Conservation (phyloP, 92 coral and sea anemone species). For the Chrysogorgia sp. region DNA sequence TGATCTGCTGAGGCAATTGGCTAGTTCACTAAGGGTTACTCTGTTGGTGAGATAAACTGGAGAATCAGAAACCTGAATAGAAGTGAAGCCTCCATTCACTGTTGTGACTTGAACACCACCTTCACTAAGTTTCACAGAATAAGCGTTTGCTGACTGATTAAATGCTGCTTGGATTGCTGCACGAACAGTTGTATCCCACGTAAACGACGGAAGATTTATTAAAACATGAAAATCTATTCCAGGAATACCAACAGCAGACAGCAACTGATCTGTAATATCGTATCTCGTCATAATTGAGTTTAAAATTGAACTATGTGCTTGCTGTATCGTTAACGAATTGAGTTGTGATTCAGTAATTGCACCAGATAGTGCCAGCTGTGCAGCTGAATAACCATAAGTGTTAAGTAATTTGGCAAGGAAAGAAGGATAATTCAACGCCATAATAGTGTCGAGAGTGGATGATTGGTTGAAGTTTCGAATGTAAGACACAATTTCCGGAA, state of each 20-base stretch:
- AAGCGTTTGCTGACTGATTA: conserved; percentile 28
- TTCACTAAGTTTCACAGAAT: conserved; percentile 22
- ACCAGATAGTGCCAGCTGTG: background rate
- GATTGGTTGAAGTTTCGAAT: conserved; percentile 12
- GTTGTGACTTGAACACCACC: conserved; percentile 25
- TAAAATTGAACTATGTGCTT: conserved; percentile 11
- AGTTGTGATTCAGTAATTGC: conserved; percentile 17
- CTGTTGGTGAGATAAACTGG: background rate
- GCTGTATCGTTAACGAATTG: conserved; percentile 3
- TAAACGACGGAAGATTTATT: conserved; percentile 28
- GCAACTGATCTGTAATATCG: conserved; percentile 6
- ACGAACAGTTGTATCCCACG: conserved; percentile 5
- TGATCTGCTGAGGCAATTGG: background rate
- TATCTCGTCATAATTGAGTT: background rate
- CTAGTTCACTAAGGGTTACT: conserved; percentile 8
- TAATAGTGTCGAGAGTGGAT: conserved; percentile 12
- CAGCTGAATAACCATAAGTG: conserved; percentile 29
- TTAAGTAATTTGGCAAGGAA: conserved; percentile 10
- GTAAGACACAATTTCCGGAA: background rate
- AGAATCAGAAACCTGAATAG: conserved; percentile 14
- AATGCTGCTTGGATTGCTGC: conserved; percentile 29
- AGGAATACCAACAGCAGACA: conserved; percentile 13
- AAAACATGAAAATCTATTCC: conserved; percentile 22
- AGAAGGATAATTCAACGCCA: conserved; percentile 14
- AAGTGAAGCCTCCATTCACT: background rate